phyloP scores from a whole-genome alignment of 2,888 invertebrate genomes.

The Bimastos eiseni region DNA sequence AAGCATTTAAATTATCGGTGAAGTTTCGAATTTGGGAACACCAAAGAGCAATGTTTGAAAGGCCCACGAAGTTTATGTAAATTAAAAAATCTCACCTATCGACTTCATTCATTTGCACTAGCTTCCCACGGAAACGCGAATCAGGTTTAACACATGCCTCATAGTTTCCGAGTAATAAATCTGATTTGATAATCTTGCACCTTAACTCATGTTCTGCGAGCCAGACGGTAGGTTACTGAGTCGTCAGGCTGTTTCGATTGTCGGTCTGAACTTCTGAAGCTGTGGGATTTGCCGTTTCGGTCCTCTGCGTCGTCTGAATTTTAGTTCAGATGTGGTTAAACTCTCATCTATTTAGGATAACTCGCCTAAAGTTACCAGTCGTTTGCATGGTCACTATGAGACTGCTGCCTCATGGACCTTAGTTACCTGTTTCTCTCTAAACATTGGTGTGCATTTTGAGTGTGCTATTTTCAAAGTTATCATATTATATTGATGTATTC shows the following conservation, averaged over 20 bases:
- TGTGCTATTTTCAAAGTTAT: not conserved
- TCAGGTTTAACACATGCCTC: not conserved
- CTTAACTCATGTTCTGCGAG: not conserved
- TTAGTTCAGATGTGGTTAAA: not conserved
- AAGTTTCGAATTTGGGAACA: not conserved
- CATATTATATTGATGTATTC: not conserved
- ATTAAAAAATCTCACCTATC: not conserved
- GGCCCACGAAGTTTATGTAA: not conserved
- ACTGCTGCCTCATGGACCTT: not conserved
- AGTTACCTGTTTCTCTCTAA: not conserved
- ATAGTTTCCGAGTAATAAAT: not conserved
- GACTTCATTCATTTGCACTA: not conserved
- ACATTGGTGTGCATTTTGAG: not conserved
- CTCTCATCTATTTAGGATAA: not conserved
- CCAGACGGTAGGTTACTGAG: not conserved
- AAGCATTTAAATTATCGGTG: slow-evolving; percentile 1
- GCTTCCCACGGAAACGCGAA: not conserved
- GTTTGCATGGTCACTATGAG: not conserved
- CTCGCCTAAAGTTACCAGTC: not conserved
- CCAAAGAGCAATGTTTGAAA: not conserved
- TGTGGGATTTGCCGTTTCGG: not conserved
- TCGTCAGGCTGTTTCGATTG: too few relatives aligned
- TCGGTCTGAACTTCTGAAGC: not conserved
- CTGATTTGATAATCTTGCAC: not conserved
- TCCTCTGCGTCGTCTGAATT: not conserved